Evolutionary conservation across 2,888 invertebrate genomes (phyloP), one percentile per base, ranked within the genome.

Genomic region (Cerastoderma edule): DNA sequence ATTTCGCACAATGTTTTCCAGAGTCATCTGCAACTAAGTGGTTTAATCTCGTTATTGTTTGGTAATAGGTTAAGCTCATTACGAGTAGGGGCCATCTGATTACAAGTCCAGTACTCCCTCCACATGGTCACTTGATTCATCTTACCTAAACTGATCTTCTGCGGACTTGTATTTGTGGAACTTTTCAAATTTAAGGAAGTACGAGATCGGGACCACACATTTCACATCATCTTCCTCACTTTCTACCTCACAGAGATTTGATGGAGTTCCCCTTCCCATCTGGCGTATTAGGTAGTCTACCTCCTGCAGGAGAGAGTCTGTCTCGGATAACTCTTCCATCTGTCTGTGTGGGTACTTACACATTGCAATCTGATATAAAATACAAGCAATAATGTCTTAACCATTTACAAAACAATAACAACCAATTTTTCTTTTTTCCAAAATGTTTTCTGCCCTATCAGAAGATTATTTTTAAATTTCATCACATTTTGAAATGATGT

Each of bases 271-370:
- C n/a, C n/a, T n/a, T n/a, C 44, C 30, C 24, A 60, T 69, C 57
- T 72, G 77, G 22, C 71, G 46, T 5, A 77, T 48, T n/a, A 72
- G 50, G 60, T 72, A 77, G 2, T 72, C 54, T 5, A 80, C 57
- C 64, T 77, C 77, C 35, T 48, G 35, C 8, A 72, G 32, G 6
- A 81, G 33, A 13, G 64, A 60, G 4, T 85, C 78, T 27, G 73
- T 75, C 10, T 67, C 56, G 19, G 81, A 60, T 44, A 63, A n/a
- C 8, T 54, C 67, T 2, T 60, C 27, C 1, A 30, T 28, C 24
- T 65, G 50, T 22, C 72, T 72, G 56, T 56, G 72, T 16, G 84
- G 83, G 44, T 75, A 81, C 5, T 32, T 32, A 54, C 70, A 67
- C 53, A 80, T 75, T 3, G 78, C 73, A 53, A 82, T 67, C 81